Base-by-base conservation (phyloP, 2,888 invertebrate species). In the Pseudanteris insignis region DNA sequence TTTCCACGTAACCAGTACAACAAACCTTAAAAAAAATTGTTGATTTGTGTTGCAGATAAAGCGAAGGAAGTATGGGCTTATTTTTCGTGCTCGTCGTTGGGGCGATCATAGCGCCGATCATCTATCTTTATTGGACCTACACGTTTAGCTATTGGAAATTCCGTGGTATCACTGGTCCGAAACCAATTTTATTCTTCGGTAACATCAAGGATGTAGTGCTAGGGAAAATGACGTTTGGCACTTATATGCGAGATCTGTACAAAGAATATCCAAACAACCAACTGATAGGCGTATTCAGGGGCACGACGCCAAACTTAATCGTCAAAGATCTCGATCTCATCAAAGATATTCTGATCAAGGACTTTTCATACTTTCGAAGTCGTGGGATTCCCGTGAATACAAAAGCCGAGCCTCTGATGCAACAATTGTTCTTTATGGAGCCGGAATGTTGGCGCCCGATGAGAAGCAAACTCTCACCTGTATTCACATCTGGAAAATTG, bases 401-500 rank as follows among this genome's bases (percentile, higher is more conserved):
- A 2, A 55, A 59, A 28, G 18, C 11, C 1, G 85, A 85, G 46
- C 82, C 81, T 0, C 64, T 85, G 1, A 78, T 78, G 1, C 77
- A 79, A 40, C 82, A 64, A 43, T 12, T 67, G 3, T 82, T 86
- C 7, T 7, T 5, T 21, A 3, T 21, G 21, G 21, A 21, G 7
- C 21, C 21, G 7, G 21, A 21, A 21, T 5, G 7, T 5, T 21
- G 21, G 21, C 3, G 21, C 3, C 21, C 21, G 55, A 71, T 81
- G 1, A 76, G 85, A 2, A 73, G 75, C 1, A 82, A 82, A 63
- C 63, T 85, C 8, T 81, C 84, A 1, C 79, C 84, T 0, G 81
- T 81, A 1, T 80, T 86, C 10, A 83, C 84, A 1, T 71, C 76
- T 10, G 81, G 79, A 25, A 83, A 84, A 59, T 82, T 82, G 12